Evolutionary conservation across 2,113 vertebrate genomes (phyloP).

Genomic region (Rousettus leschenaultii): DNA sequence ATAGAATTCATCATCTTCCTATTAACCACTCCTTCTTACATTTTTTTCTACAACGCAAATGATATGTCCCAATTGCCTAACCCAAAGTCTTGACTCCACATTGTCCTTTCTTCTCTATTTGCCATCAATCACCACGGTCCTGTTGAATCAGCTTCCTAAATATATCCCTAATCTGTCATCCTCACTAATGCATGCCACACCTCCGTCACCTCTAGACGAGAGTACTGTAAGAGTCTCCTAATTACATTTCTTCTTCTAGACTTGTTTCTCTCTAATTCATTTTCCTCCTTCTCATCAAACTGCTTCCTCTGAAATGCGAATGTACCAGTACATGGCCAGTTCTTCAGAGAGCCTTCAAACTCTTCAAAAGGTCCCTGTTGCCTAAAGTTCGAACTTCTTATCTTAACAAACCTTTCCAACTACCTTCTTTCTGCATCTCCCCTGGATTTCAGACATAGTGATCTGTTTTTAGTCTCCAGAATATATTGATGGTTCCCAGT

Average conservation of each 20-base stretch:
- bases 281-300: not conserved
- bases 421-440: not conserved
- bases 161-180: conserved; percentile 59
- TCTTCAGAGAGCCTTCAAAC: not conserved
- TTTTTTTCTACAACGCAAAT: conserved; percentile 47
- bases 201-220: not conserved
- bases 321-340: not conserved
- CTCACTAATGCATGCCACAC: not conserved
- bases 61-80: conserved; percentile 34
- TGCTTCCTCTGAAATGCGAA: not conserved
- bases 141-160: conserved; percentile 58
- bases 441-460: not conserved
- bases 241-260: conserved; percentile 29
- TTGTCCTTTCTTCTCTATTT: not conserved
- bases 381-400: not conserved
- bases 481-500: not conserved
- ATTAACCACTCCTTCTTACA: conserved; percentile 39
- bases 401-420: not conserved
- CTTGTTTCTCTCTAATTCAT: conserved; percentile 30
- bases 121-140: conserved; percentile 62
- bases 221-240: not conserved
- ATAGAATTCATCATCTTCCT: conserved; percentile 62
- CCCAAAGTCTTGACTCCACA: conserved; percentile 5
- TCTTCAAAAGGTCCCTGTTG: not conserved
- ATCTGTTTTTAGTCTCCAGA: not conserved